Conservation (phyloP, 1,140 invertebrate species). For the Caenorhabditis latens region DNA sequence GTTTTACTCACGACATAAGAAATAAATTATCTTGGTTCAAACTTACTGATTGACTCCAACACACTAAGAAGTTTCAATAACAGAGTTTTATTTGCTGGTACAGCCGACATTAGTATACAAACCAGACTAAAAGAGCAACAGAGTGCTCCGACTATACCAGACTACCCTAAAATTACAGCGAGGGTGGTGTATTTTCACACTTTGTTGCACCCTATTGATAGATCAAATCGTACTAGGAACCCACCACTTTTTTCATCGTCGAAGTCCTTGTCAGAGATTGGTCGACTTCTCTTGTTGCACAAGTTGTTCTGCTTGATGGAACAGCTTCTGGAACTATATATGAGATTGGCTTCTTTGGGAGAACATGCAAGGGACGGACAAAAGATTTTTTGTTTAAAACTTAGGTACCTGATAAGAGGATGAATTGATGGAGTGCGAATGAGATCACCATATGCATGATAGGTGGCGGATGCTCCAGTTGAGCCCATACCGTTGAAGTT, state of each 20-base stretch:
- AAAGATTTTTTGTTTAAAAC: neutral
- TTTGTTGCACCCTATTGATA: conserved; percentile 17
- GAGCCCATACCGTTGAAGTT: conserved; percentile 56
- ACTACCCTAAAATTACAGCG: conserved; percentile 7
- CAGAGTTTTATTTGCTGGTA: neutral
- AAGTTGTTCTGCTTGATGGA: conserved; percentile 49
- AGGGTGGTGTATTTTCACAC: conserved; percentile 52
- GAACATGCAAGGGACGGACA: neutral
- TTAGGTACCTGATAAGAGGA: conserved; percentile 53
- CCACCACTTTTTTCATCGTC: conserved; percentile 54
- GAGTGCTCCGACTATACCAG: neutral
- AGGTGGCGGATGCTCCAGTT: conserved; percentile 60
- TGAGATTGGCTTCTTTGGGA: neutral
- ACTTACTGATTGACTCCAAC: conserved; percentile 35
- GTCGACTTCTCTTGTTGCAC: conserved; percentile 45
- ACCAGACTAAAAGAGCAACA: conserved; percentile 25
- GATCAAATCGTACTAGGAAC: conserved; percentile 47
- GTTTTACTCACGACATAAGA: neutral
- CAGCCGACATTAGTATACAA: conserved; percentile 10
- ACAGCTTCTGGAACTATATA: conserved; percentile 38
- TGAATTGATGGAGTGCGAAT: conserved; percentile 62
- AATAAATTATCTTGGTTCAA: neutral
- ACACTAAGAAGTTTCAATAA: neutral
- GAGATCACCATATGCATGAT: conserved; percentile 60
- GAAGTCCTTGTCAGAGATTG: conserved; percentile 49